These are phyloP conservation scores for Hydrozoanthus gracilis DNA, from an alignment of 92 coral and sea anemone species.

Conservation along the genomic window DNA sequence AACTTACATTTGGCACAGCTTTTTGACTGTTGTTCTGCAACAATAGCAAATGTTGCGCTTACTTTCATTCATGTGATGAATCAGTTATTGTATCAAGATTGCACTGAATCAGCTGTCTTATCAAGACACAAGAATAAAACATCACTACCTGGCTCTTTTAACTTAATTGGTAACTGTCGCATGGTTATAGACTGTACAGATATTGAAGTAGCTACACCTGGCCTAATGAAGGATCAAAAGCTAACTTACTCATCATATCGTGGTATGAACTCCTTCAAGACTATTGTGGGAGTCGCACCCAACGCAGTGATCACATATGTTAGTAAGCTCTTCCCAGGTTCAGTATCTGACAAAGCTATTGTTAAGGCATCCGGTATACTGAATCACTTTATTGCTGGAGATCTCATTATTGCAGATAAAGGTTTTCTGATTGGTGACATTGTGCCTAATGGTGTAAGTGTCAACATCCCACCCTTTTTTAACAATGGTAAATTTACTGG, in stretches of 20 bases:
- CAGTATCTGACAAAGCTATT: slow-evolving; percentile 64
- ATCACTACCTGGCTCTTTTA: slow-evolving; percentile 55
- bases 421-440: slow-evolving; percentile 64
- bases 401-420: slow-evolving; percentile 32
- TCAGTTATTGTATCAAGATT: slow-evolving; percentile 40
- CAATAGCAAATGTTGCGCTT: slow-evolving; percentile 58
- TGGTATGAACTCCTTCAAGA: slow-evolving; percentile 47
- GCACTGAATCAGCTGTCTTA: slow-evolving; percentile 44
- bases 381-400: slow-evolving; percentile 49
- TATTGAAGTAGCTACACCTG: slow-evolving; percentile 35
- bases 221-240: slow-evolving; percentile 59
- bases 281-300: slow-evolving; percentile 40
- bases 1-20: slow-evolving; percentile 61
- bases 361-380: slow-evolving; percentile 35
- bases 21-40: slow-evolving; percentile 52
- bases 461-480: slow-evolving; percentile 62
- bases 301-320: slow-evolving; percentile 39
- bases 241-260: slow-evolving; percentile 45
- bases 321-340: slow-evolving; percentile 63
- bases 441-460: slow-evolving; percentile 57
- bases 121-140: slow-evolving; percentile 54
- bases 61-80: slow-evolving; percentile 63
- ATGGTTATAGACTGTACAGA: slow-evolving; percentile 60
- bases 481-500: slow-evolving; percentile 51
- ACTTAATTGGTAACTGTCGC: slow-evolving; percentile 37